Conservation (phyloP, 2,113 vertebrate genomes). For the Calcarius ornatus region DNA sequence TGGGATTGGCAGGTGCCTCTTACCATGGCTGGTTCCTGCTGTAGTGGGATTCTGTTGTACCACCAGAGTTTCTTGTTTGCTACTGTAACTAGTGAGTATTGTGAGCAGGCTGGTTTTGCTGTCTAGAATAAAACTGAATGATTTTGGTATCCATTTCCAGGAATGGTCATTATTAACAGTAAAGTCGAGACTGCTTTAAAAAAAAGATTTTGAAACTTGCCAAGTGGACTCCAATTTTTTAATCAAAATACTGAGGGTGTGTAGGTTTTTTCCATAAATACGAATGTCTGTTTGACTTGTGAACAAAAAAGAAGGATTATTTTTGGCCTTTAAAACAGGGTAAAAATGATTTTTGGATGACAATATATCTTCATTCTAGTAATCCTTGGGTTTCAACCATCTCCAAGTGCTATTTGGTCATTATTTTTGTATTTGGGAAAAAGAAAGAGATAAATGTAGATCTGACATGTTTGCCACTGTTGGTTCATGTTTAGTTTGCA, state of each 20-base stretch:
- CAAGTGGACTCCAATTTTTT: background rate
- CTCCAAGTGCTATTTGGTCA: background rate
- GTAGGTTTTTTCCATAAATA: background rate
- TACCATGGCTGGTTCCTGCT: background rate
- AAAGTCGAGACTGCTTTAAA: background rate
- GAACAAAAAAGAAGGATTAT: background rate
- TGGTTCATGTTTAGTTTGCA: background rate
- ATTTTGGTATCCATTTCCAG: background rate
- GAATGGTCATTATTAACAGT: background rate
- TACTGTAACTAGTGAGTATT: rapidly evolving
- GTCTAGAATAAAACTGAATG: background rate
- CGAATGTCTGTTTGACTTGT: background rate
- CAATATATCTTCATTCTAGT: background rate
- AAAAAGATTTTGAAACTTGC: background rate
- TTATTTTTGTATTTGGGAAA: background rate
- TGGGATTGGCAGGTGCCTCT: background rate
- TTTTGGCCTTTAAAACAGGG: background rate
- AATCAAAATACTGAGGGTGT: background rate
- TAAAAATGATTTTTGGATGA: background rate
- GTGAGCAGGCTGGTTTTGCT: background rate
- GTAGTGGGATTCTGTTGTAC: background rate
- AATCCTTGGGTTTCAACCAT: background rate
- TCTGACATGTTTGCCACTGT: background rate
- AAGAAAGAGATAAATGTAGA: background rate
- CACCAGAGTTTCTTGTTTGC: background rate